phyloP scores from a whole-genome alignment of 2,888 invertebrate species.

The Pandemis cinnamomeana region DNA sequence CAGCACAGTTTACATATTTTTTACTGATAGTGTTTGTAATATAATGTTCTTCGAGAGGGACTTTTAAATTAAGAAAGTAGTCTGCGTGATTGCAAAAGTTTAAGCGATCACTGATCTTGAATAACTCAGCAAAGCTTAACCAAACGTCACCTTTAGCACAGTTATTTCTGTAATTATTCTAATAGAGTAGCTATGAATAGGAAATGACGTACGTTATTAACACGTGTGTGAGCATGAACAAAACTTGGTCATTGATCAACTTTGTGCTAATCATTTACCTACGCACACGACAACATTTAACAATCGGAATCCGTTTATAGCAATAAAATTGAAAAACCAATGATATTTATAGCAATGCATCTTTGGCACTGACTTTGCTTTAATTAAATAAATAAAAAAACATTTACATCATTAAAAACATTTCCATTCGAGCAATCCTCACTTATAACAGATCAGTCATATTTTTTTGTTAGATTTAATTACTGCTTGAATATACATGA shows the following conservation, averaged over 20 bases:
- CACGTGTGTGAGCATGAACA: constrained; percentile 46
- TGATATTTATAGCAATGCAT: constrained; percentile 69
- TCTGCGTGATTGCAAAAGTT: too few relatives aligned
- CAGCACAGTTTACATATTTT: too few relatives aligned
- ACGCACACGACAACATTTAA: constrained; percentile 7
- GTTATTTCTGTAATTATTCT: constrained; percentile 19
- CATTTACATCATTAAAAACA: constrained; percentile 59
- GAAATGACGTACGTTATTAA: constrained; percentile 69
- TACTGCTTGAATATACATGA: constrained; percentile 64
- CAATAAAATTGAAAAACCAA: constrained; percentile 48
- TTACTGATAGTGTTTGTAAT: too few relatives aligned
- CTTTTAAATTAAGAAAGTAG: too few relatives aligned
- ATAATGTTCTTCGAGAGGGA: too few relatives aligned
- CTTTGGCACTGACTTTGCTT: constrained; percentile 81
- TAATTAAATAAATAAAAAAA: constrained; percentile 69
- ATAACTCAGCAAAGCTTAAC: background rate
- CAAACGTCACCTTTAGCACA: background rate
- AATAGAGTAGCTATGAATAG: constrained; percentile 45
- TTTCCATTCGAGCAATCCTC: constrained; percentile 63
- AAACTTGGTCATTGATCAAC: constrained; percentile 23
- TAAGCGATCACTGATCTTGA: too few relatives aligned
- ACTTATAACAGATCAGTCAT: constrained; percentile 83
- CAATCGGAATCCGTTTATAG: background rate
- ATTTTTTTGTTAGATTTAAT: constrained; percentile 71
- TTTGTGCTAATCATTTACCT: constrained; percentile 31